phyloP scores from a whole-genome alignment of 2,888 invertebrate genomes.

The Polia nebulosa region DNA sequence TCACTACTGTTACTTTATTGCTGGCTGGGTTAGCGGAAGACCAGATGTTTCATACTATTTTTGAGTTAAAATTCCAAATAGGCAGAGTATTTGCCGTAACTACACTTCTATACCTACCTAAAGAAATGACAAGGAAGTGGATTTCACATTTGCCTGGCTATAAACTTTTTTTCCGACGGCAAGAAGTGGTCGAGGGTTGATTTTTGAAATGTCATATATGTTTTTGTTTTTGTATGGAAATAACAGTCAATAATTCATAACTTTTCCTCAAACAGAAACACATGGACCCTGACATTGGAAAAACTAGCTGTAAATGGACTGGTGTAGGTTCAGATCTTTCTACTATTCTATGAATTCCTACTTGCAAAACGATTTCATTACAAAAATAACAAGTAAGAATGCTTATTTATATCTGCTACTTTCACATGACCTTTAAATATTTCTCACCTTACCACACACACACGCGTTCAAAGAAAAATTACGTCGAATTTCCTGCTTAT shows the following conservation, averaged over 20 bases:
- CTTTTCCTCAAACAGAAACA: no score
- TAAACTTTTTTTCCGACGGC: background rate
- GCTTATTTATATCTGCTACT: background rate
- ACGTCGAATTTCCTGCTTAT: slow-evolving; percentile 11
- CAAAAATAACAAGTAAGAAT: background rate
- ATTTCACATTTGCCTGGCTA: no score
- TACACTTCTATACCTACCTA: background rate
- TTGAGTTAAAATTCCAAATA: slow-evolving; percentile 12
- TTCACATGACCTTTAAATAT: slow-evolving; percentile 30
- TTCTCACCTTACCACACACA: background rate
- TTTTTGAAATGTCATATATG: no score
- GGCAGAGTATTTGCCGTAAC: background rate
- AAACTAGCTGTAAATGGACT: background rate
- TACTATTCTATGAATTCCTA: background rate
- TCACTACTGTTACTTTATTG: slow-evolving; percentile 57
- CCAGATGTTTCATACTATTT: slow-evolving; percentile 47
- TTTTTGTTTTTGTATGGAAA: no score
- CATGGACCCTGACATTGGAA: background rate
- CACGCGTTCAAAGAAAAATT: slow-evolving; percentile 28
- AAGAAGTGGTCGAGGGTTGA: no score
- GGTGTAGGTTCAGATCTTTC: background rate
- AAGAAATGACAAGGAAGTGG: background rate
- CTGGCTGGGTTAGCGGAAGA: slow-evolving; percentile 27
- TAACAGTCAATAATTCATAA: no score
- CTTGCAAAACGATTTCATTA: background rate